Percentiles rank a stretch among this genome's conserved stretches.
Conservation (phyloP, 2,797 vertebrate genomes). For the Onychomys leucogaster region DNA sequence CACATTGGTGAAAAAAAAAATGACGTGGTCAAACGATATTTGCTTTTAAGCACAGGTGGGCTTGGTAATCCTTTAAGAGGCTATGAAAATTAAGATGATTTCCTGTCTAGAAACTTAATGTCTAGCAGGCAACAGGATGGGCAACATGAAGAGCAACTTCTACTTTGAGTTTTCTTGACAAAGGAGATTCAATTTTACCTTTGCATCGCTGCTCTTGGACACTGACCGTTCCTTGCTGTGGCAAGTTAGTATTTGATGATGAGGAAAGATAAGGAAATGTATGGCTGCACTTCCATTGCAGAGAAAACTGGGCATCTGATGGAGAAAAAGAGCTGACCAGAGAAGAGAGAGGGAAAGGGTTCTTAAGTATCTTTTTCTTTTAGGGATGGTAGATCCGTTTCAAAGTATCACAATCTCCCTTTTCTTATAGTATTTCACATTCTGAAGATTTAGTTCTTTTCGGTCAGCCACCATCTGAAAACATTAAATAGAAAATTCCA, state of each 20-base stretch:
- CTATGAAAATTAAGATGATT: background rate
- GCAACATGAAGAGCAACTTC: background rate
- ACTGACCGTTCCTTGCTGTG: slow-evolving; percentile 16
- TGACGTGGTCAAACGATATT: background rate
- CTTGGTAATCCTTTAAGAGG: slow-evolving; percentile 4
- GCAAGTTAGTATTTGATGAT: background rate
- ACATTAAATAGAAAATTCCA: background rate
- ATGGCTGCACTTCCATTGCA: background rate
- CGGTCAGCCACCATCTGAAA: background rate
- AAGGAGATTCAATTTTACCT: slow-evolving; percentile 31
- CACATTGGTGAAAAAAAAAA: background rate
- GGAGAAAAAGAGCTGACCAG: background rate
- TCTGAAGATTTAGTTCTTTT: background rate
- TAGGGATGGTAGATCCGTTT: background rate
- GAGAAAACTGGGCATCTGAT: background rate
- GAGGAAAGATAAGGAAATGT: background rate
- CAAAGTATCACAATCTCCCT: background rate
- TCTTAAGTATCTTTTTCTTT: background rate
- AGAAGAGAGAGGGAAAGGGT: background rate
- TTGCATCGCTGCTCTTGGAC: background rate
- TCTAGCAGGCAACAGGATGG: background rate
- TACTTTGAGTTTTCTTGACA: slow-evolving; percentile 48
- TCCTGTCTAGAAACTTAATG: background rate
- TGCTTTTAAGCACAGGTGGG: slow-evolving; percentile 39
- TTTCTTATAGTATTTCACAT: background rate